Percentiles rank a stretch among this genome's conserved stretches.
Evolutionary conservation across 2,797 vertebrate genomes (phyloP).

Genomic region (Fundulus diaphanus): DNA sequence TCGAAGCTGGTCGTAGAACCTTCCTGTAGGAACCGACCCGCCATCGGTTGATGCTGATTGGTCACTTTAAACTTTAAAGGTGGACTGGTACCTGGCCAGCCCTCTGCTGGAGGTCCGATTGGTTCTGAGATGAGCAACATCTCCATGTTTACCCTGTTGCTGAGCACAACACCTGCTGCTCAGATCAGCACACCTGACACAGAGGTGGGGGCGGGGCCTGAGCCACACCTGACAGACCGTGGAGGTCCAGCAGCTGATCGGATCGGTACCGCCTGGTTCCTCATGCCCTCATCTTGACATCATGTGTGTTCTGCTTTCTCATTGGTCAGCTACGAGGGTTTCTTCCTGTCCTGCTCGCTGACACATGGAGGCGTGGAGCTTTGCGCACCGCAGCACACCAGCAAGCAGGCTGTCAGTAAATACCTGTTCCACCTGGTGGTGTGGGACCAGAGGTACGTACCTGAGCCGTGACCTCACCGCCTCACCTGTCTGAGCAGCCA

Average conservation of each 20-base stretch:
- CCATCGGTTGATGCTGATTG: too few relatives aligned
- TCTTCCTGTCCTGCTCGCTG: constrained; percentile 96
- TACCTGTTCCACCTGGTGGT: constrained; percentile 97
- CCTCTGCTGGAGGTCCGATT: too few relatives aligned
- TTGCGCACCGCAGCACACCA: constrained; percentile 93
- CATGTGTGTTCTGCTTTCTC: constrained; percentile 33
- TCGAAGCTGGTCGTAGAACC: too few relatives aligned
- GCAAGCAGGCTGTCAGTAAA: constrained; percentile 90
- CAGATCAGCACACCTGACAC: too few relatives aligned
- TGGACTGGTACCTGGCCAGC: too few relatives aligned
- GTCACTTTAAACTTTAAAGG: too few relatives aligned
- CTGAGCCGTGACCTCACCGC: constrained; percentile 2
- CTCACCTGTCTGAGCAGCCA: neutral
- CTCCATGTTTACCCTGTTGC: too few relatives aligned
- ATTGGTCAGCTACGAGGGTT: constrained; percentile 90
- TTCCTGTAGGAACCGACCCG: too few relatives aligned
- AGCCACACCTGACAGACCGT: too few relatives aligned
- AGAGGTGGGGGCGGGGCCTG: constrained; percentile 74
- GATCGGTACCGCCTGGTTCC: neutral
- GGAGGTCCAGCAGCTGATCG: too few relatives aligned
- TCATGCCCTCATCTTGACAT: neutral
- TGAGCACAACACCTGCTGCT: too few relatives aligned
- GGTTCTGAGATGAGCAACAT: too few relatives aligned
- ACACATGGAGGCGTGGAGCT: constrained; percentile 92
- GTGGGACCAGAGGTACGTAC: constrained; percentile 94